A percentile compares a stretch with the other conserved stretches of the same genome.
These are phyloP conservation scores for Drosophila cardini DNA, from an alignment of 1,140 invertebrate species.

Conservation along the genomic window DNA sequence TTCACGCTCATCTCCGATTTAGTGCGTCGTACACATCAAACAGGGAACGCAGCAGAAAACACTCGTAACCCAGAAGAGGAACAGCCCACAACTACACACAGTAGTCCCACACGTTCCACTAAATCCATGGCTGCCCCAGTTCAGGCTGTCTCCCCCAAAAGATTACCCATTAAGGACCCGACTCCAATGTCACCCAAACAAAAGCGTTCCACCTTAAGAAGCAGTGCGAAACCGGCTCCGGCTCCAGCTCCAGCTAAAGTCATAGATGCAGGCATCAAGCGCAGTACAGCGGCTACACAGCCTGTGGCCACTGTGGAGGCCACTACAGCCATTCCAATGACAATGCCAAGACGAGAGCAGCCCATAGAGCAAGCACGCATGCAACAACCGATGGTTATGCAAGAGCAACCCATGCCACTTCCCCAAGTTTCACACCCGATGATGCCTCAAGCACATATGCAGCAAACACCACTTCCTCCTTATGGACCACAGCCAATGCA, in stretches of 20 bases:
- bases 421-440: background rate
- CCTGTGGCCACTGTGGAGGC: background rate
- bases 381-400: background rate
- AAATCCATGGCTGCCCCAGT: background rate
- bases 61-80: background rate
- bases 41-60: background rate
- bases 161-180: background rate
- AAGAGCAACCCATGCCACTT: background rate
- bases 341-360: background rate
- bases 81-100: background rate
- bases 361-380: background rate
- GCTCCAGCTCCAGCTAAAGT: conserved; percentile 38
- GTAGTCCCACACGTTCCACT: conserved; percentile 47
- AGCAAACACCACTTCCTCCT: conserved; percentile 6
- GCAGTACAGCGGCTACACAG: background rate
- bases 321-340: background rate
- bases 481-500: conserved; percentile 36
- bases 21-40: conserved; percentile 28
- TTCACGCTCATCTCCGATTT: conserved; percentile 73
- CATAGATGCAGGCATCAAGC: conserved; percentile 56
- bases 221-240: conserved; percentile 3
- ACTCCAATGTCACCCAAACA: background rate
- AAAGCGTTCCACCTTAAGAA: conserved; percentile 10
- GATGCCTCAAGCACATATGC: conserved; percentile 10
- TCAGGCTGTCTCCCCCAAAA: background rate